phyloP scores from a whole-genome alignment of 2,797 vertebrate genomes.

The Artibeus lituratus region DNA sequence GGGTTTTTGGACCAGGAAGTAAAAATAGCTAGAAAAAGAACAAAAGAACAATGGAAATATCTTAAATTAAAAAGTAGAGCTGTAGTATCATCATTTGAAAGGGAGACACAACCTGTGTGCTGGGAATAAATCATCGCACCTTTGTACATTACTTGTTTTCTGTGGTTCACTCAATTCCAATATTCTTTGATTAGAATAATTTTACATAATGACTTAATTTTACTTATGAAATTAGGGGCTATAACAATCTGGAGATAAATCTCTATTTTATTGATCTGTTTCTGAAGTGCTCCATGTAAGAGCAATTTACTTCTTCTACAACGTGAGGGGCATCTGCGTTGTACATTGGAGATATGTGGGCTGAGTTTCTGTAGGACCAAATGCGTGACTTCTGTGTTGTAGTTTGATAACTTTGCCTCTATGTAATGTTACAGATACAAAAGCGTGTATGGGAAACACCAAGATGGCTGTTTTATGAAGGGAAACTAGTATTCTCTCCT shows the following conservation, averaged over 20 bases:
- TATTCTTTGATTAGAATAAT: background rate
- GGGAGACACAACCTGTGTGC: background rate
- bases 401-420: background rate
- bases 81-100: background rate
- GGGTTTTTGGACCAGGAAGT: background rate
- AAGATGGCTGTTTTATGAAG: conserved; percentile 28
- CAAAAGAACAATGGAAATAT: background rate
- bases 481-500: background rate
- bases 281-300: background rate
- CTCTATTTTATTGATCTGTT: background rate
- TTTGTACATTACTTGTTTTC: background rate
- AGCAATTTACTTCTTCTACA: background rate
- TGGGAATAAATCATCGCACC: background rate
- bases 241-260: background rate
- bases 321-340: background rate
- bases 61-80: background rate
- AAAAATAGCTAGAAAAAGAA: background rate
- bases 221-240: background rate
- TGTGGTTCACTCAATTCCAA: background rate
- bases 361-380: background rate
- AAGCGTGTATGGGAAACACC: background rate
- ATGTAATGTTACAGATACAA: background rate
- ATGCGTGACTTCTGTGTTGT: background rate
- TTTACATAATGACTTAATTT: background rate
- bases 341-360: background rate